Conservation (phyloP, 2,113 vertebrate genomes). For the Fulica atra region DNA sequence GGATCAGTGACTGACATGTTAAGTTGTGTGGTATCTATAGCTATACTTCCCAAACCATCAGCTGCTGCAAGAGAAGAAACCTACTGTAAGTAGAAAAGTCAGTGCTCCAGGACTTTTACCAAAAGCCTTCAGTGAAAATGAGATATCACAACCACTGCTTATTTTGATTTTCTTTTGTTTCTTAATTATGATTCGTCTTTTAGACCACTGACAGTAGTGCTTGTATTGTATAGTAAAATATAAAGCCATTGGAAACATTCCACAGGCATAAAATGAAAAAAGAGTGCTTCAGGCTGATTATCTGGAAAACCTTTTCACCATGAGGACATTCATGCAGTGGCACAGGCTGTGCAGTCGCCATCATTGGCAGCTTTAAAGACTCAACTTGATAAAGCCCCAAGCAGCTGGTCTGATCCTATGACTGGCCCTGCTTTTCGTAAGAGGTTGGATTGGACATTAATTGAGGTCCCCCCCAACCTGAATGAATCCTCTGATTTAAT, state of each 20-base stretch:
- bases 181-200: neutral
- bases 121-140: neutral
- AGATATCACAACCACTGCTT: neutral
- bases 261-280: neutral
- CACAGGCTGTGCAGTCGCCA: neutral
- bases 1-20: conserved; percentile 87
- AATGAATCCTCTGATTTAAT: neutral
- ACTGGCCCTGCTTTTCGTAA: neutral
- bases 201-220: neutral
- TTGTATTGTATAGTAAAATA: neutral
- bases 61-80: conserved; percentile 77
- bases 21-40: conserved; percentile 86
- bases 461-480: neutral
- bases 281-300: neutral
- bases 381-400: neutral
- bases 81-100: neutral
- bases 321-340: neutral
- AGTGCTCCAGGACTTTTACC: neutral
- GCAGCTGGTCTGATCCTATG: neutral
- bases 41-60: conserved; percentile 86
- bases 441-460: neutral
- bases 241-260: neutral
- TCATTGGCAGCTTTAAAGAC: neutral
- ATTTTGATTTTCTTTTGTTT: neutral
- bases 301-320: neutral